phyloP scores from a whole-genome alignment of 2,797 vertebrate genomes.

The Anomalospiza imberbis region DNA sequence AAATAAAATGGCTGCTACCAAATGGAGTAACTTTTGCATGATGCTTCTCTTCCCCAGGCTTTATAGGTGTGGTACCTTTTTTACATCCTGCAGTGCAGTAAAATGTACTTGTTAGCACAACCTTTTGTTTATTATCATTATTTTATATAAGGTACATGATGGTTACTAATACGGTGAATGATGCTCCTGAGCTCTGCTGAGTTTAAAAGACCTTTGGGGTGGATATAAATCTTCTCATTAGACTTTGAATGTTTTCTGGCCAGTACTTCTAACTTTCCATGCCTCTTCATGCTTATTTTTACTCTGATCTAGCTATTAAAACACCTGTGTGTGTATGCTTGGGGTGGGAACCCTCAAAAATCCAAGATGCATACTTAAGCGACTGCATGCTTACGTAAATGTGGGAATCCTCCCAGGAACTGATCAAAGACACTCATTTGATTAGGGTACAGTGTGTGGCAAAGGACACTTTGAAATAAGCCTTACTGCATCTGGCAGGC shows the following conservation, averaged over 20 bases:
- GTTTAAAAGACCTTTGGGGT: background rate
- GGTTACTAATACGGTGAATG: background rate
- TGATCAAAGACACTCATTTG: background rate
- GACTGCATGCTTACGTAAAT: background rate
- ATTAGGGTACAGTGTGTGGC: background rate
- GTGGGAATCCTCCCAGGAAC: background rate
- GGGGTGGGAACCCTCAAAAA: background rate
- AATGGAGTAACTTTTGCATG: background rate
- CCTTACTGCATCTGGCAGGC: background rate
- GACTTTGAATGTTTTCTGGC: constrained; percentile 23
- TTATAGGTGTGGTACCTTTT: background rate
- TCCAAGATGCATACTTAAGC: background rate
- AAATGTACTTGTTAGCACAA: background rate
- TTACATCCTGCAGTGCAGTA: background rate
- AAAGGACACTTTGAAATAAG: background rate
- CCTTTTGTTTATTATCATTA: background rate
- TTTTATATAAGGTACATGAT: background rate
- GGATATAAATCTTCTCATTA: background rate
- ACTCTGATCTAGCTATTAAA: background rate
- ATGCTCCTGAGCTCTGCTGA: background rate
- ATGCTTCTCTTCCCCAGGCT: background rate
- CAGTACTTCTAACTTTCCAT: background rate
- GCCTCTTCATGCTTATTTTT: background rate
- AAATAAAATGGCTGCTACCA: background rate
- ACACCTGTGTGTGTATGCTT: background rate